Base-by-base conservation (phyloP, 2,888 invertebrate genomes). In the Macaria notata region DNA sequence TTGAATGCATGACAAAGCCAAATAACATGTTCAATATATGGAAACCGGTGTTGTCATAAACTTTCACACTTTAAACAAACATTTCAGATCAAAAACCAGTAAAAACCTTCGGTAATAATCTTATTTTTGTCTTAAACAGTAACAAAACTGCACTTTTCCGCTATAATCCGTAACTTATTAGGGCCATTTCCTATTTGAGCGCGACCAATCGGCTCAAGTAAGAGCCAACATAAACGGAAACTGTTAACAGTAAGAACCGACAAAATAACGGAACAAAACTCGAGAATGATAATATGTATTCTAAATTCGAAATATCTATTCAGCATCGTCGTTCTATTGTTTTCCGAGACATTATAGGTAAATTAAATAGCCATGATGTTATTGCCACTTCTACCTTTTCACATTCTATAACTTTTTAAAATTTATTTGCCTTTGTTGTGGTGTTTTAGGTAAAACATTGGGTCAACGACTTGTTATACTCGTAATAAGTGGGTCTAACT, bases 191-290 rank as follows among this genome's bases (percentile, higher is more conserved):
- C 81, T 81, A 76, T 76, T 75, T 71, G 73, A 80, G 80, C 72
- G 76, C 78, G 83, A 84, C 82, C 87, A 87, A 87, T 87, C 79
- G 79, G 70, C 66, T 78, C 83, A 84, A 88, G 87, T 86, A 83
- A 85, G 80, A 83, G 78, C 70, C 74, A 77, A 81, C 73, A 81
- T 86, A 86, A 84, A 82, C 66, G 83, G 83, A 84, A 81, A 81
- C 81, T 72, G 80, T 79, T 80, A 80, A 77, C 72, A 75, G 69
- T 69, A 59, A 76, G 75, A 76, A 75, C 74, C 71, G 73, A 75
- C 75, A 71, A 72, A 77, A 77, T 61, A 54, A 59, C 61, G 46
- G 49, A 60, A 60, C 38, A 43, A 49, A 49, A 46, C 56, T 55
- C 52, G 56, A 59, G 63, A 67, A 46, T 48, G 59, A 66, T n/a